Percentiles rank a stretch among this genome's conserved stretches.
These are phyloP conservation scores for Drosophila serrata DNA, from an alignment of 1,140 invertebrate species.

Conservation along the genomic window DNA sequence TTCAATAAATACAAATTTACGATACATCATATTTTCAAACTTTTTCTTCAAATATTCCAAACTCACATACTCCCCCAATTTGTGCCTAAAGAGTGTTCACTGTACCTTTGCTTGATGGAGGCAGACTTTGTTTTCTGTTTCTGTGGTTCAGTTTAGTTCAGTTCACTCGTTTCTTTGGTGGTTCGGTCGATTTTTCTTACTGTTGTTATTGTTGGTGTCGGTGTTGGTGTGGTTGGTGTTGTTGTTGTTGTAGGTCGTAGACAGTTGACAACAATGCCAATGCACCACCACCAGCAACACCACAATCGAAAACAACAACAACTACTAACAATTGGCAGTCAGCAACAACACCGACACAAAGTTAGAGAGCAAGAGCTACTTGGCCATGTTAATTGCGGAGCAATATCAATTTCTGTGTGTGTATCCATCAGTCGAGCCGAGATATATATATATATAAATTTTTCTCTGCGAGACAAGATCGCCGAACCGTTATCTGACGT, in stretches of 20 bases:
- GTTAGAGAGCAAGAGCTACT: conserved; percentile 35
- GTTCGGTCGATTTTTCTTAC: conserved; percentile 1
- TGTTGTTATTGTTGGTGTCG: conserved; percentile 8
- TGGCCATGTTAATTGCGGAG: conserved; percentile 56
- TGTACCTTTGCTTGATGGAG: conserved; percentile 11
- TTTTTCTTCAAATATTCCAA: background rate
- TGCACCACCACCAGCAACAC: conserved; percentile 6
- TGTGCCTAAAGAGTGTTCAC: background rate
- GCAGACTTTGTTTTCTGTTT: conserved; percentile 14
- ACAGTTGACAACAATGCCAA: conserved; percentile 41
- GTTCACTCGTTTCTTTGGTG: conserved; percentile 35
- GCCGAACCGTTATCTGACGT: conserved; percentile 29
- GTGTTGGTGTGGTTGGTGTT: background rate
- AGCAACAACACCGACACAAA: conserved; percentile 4
- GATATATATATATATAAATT: conserved; percentile 7
- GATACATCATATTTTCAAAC: too few relatives aligned
- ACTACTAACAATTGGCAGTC: conserved; percentile 6
- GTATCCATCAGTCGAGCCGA: conserved; percentile 55
- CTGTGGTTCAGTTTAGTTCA: conserved; percentile 1
- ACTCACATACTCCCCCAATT: too few relatives aligned
- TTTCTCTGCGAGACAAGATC: conserved; percentile 44
- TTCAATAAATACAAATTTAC: too few relatives aligned
- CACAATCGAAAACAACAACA: conserved; percentile 3
- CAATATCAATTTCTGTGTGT: conserved; percentile 61
- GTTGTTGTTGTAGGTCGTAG: conserved; percentile 6